Base-by-base conservation (phyloP, 2,797 vertebrate species). In the Lindbergichthys nudifrons region DNA sequence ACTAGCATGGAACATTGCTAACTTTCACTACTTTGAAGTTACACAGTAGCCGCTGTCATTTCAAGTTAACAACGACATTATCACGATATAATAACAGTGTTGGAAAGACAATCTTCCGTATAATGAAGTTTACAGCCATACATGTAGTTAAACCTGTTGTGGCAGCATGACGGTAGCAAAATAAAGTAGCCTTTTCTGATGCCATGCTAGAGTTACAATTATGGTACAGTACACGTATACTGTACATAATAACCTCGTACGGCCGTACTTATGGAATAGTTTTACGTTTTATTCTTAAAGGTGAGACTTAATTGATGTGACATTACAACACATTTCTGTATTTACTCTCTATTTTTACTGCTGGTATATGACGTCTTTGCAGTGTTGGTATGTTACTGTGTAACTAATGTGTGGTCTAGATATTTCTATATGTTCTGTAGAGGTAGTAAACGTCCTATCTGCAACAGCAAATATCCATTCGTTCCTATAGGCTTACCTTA, bases 1-100 rank as follows among this genome's bases (percentile, higher is more conserved):
- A 5, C 14, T 82, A 91, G 86, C 88, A 80, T 64, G 62, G 58
- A 41, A 51, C 54, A 18, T 16, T 32, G 73, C 79, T 80, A 86
- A 84, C 73, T 77, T 63, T 67, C 70, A 68, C 56, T 53, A 14
- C 26, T 43, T 45, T 9, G 39, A 45, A 59, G 18, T 43, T 3
- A 30, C 64, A 46, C 43, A 11, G n/a, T 26, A 13, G 3, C 13
- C n/a, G 41, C 21, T 65, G 77, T 54, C 80, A 67, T 26, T 26
- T 30, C 13, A 41, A 56, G 21, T 32, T 10, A 39, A 23, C 12
- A 14, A 0, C 10, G 56, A 3, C 58, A 4, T 2, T 6, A 8
- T n/a, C 1, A 36, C 0, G 1, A 47, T 26, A 7, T 14, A 1
- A 39, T 51, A 18, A 58, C 8, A 41, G 1, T 15, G 26, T 50